These are phyloP conservation scores for Julus scandinavius DNA, from an alignment of 2,888 invertebrate species.

Conservation along the genomic window DNA sequence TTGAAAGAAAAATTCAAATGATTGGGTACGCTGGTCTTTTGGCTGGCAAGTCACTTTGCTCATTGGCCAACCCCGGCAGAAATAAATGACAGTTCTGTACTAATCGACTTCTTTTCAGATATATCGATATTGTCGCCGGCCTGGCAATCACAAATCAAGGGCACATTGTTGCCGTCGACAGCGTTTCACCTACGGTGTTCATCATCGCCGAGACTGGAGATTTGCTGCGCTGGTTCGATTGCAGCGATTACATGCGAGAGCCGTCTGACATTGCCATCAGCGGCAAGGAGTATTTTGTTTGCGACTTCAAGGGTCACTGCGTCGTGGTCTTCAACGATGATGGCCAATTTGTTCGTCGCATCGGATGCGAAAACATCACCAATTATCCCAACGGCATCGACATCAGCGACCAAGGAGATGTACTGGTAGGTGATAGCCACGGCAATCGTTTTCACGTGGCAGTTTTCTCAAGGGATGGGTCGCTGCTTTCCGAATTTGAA, in stretches of 20 bases:
- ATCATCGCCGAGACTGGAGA: conserved; percentile 92
- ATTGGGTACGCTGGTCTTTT: background rate
- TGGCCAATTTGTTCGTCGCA: conserved; percentile 89
- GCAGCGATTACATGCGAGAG: conserved; percentile 97
- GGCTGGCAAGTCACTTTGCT: background rate
- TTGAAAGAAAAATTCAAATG: too few relatives aligned
- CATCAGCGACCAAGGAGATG: conserved; percentile 96
- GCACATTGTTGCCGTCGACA: conserved; percentile 95
- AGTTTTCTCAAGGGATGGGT: conserved; percentile 90
- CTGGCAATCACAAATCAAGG: conserved; percentile 92
- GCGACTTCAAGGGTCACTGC: conserved; percentile 98
- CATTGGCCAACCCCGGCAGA: background rate
- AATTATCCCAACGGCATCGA: conserved; percentile 98
- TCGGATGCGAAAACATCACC: conserved; percentile 94
- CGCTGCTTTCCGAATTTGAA: conserved; percentile 90
- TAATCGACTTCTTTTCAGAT: conserved; percentile 63
- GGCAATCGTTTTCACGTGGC: conserved; percentile 98
- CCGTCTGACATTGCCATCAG: conserved; percentile 97
- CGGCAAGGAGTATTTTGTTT: conserved; percentile 93
- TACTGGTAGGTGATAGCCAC: conserved; percentile 95
- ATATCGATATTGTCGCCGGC: conserved; percentile 80
- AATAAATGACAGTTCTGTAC: background rate
- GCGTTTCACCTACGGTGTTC: conserved; percentile 96
- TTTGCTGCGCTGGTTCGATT: conserved; percentile 95
- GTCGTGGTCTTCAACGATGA: conserved; percentile 95